phyloP scores from a whole-genome alignment of 2,888 invertebrate species.

The Lasioglossum zephyrum region DNA sequence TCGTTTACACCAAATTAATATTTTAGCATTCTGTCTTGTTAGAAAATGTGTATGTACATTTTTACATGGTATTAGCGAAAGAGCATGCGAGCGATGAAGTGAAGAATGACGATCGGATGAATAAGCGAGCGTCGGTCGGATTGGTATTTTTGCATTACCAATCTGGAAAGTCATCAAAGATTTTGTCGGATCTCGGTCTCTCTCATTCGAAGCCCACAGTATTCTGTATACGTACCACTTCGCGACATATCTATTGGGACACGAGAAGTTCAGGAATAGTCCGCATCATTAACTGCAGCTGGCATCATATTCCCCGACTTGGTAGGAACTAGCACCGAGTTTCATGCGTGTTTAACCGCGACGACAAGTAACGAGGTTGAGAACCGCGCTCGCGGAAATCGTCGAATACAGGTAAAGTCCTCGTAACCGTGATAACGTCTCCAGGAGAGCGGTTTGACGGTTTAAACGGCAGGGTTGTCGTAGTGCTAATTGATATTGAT shows the following conservation, averaged over 20 bases:
- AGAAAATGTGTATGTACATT: too few relatives aligned
- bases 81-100: too few relatives aligned
- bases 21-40: too few relatives aligned
- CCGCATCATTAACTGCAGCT: constrained; percentile 27
- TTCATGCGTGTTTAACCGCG: constrained; percentile 28
- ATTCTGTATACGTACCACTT: not conserved
- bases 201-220: not conserved
- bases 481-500: constrained; percentile 43
- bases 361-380: not conserved
- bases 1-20: too few relatives aligned
- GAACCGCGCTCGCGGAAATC: not conserved
- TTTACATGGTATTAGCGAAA: too few relatives aligned
- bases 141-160: not conserved
- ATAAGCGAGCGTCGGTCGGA: too few relatives aligned
- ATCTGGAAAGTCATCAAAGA: not conserved
- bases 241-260: not conserved
- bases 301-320: constrained; percentile 17
- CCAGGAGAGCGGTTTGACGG: constrained; percentile 15
- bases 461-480: constrained; percentile 11
- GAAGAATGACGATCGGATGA: too few relatives aligned
- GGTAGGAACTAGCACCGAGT: not conserved
- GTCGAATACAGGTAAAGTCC: constrained; percentile 26
- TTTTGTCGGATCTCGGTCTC: not conserved
- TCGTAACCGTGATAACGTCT: constrained; percentile 45
- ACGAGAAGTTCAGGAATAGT: constrained; percentile 2